Conservation (phyloP, 1,140 invertebrate species). For the Dendrolimus kikuchii region DNA sequence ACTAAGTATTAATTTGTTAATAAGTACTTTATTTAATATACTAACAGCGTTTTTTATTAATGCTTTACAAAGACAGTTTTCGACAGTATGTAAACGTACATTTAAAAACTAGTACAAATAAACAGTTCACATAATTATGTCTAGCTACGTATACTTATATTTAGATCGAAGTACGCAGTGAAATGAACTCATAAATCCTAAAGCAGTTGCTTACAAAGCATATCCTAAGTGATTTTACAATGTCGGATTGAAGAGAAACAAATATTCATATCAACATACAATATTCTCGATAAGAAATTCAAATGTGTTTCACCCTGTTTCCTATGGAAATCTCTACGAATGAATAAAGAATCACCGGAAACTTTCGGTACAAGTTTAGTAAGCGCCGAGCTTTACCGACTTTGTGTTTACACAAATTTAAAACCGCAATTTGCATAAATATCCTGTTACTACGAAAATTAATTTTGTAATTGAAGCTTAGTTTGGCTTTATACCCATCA, state of each 20-base stretch:
- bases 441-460: slow-evolving; percentile 9
- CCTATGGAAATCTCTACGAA: slow-evolving; percentile 43
- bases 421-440: slow-evolving; percentile 24
- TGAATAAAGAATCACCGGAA: slow-evolving; percentile 41
- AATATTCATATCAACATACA: slow-evolving; percentile 39
- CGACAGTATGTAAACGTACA: no score
- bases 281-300: slow-evolving; percentile 38
- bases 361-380: slow-evolving; percentile 22
- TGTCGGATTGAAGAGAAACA: slow-evolving; percentile 26
- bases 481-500: slow-evolving; percentile 13
- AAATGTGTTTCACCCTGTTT: slow-evolving; percentile 35
- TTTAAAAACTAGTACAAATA: no score
- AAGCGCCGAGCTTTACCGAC: slow-evolving; percentile 17
- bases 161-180: not conserved
- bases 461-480: slow-evolving; percentile 9
- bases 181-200: slow-evolving; percentile 16
- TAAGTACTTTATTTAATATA: no score
- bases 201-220: slow-evolving; percentile 22
- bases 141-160: no score
- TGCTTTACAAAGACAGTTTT: no score
- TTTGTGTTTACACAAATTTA: slow-evolving; percentile 18
- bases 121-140: no score
- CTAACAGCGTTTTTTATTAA: no score
- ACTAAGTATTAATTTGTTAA: no score
- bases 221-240: slow-evolving; percentile 24